Evolutionary conservation across 2,113 vertebrate species (phyloP), one percentile per base, ranked within the genome.

Genomic region (Cyphotilapia sp.): DNA sequence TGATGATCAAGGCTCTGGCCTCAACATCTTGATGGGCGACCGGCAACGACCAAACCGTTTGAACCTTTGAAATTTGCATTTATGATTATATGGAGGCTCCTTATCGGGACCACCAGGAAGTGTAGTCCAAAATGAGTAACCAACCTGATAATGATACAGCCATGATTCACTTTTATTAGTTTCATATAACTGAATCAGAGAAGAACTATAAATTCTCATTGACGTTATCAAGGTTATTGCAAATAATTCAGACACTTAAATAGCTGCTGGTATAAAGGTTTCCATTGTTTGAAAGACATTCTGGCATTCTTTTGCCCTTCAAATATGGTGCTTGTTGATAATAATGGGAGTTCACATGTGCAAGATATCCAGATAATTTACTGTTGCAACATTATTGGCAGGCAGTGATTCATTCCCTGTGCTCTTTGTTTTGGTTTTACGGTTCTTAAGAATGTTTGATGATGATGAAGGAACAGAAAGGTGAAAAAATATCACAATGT

Each of bases 141-240:
- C 80, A 31, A 84, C 13, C 29, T 14, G 45, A 59, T 61, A 57
- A 92, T 82, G 84, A 84, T 57, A 17, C 4, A 76, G 45, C 10
- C 9, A n/a, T 89, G 74, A 92, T 56, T 91, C 87, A 90, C 76
- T n/a, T 90, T 91, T 88, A 88, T 89, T 88, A 27, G 59, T 84
- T 85, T 59, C 24, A 83, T 78, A 83, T 91, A 85, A 86, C 13
- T 53, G 27, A 84, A 63, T 47, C 63, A 81, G 9, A 87, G 89
- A 78, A 82, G 6, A 80, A 53, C 61, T 2, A 19, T 89, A 84
- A 2, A 81, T 82, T 57, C 54, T n/a, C 27, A 35, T 81, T 38
- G 38, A 29, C 29, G 38, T 49, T 12, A 54, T 90, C 45, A 78
- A 88, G 59, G 85, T 88, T 66, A 61, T 81, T 19, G 5, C 27